phyloP scores from a whole-genome alignment of 1,140 invertebrate species.

The Panagrolaimus sp. region DNA sequence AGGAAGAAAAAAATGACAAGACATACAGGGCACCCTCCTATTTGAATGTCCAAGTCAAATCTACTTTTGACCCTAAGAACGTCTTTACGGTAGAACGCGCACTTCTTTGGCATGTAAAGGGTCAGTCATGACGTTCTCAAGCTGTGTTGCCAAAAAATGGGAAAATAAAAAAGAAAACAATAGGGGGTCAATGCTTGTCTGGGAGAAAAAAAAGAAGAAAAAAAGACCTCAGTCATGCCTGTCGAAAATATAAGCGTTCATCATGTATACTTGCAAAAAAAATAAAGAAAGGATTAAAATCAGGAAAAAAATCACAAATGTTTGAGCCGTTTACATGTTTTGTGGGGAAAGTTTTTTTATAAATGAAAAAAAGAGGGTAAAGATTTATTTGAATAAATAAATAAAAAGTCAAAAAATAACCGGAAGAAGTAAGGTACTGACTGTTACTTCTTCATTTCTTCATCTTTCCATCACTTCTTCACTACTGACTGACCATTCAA shows the following conservation, averaged over 20 bases:
- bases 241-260: neutral
- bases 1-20: too few relatives aligned
- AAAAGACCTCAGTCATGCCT: neutral
- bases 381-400: too few relatives aligned
- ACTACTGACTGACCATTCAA: too few relatives aligned
- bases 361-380: too few relatives aligned
- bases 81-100: slow-evolving; percentile 12
- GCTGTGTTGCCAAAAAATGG: neutral
- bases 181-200: slow-evolving; percentile 1
- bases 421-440: too few relatives aligned
- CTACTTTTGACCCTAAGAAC: slow-evolving; percentile 6
- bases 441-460: too few relatives aligned
- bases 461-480: too few relatives aligned
- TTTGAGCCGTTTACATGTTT: neutral
- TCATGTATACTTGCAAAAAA: neutral
- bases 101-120: slow-evolving; percentile 1
- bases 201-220: neutral
- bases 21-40: neutral
- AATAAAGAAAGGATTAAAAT: neutral
- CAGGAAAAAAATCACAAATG: neutral
- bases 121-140: slow-evolving; percentile 9
- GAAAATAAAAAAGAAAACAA: slow-evolving; percentile 5
- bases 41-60: slow-evolving; percentile 10
- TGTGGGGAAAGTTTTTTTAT: neutral
- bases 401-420: too few relatives aligned